Percentiles rank a stretch among this genome's conserved stretches.
phyloP scores from a whole-genome alignment of 2,888 invertebrate genomes.

The Gastracanthus pulcherrimus region DNA sequence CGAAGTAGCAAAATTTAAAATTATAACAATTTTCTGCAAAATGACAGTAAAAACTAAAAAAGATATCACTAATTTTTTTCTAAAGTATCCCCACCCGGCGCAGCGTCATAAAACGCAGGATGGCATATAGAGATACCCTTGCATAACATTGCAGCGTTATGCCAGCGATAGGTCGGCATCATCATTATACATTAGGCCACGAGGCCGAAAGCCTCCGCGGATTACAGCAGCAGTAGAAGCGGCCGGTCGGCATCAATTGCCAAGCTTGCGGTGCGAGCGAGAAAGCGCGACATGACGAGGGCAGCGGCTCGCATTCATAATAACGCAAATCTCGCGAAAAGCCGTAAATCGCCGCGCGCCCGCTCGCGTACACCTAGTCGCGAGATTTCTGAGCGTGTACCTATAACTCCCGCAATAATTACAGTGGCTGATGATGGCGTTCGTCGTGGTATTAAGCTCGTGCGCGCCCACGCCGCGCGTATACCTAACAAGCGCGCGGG shows the following conservation, averaged over 20 bases:
- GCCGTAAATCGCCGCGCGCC: background rate
- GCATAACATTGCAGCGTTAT: too few species aligned
- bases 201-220: background rate
- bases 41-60: too few species aligned
- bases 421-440: background rate
- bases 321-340: conserved; percentile 10
- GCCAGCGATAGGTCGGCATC: background rate
- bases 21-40: too few species aligned
- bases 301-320: background rate
- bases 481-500: background rate
- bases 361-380: too few species aligned
- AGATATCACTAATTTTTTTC: too few species aligned
- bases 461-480: too few species aligned
- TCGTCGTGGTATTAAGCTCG: background rate
- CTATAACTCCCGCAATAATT: background rate
- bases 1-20: too few species aligned
- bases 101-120: too few species aligned
- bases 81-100: too few species aligned
- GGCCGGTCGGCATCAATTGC: background rate
- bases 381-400: background rate
- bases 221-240: background rate
- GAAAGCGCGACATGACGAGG: background rate
- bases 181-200: background rate
- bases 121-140: too few species aligned
- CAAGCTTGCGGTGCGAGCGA: background rate